Evolutionary conservation across 2,888 invertebrate genomes (phyloP), one percentile per base, ranked within the genome.

Genomic region (Pherbina coryleti): DNA sequence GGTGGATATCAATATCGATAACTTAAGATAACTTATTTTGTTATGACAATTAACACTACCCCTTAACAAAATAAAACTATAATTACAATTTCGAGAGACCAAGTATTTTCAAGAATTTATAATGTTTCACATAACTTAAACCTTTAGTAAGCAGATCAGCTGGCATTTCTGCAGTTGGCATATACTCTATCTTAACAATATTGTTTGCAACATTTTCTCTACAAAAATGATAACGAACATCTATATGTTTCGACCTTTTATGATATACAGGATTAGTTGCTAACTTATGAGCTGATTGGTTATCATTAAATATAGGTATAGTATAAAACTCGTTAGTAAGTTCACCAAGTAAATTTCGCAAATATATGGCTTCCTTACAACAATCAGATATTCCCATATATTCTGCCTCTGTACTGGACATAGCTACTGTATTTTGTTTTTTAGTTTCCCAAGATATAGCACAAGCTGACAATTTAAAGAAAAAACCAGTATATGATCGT

Each of bases 41-140:
- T 53, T 53, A 53, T 53, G n/a, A n/a, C n/a, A 53, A n/a, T 53
- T 53, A 53, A 53, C 53, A 53, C 53, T n/a, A 3, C 2, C 53
- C n/a, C 53, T 53, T 53, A 53, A 53, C 53, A 53, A 53, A n/a
- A 53, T n/a, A n/a, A 53, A 53, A 53, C n/a, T n/a, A n/a, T n/a
- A 53, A 53, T n/a, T 53, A n/a, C n/a, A n/a, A n/a, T n/a, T n/a
- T n/a, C n/a, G n/a, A n/a, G n/a, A n/a, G n/a, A n/a, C 53, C 53
- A 53, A n/a, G 53, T 53, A 3, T 53, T 3, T n/a, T 3, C 53
- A 53, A 14, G 17, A 53, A n/a, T n/a, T 53, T n/a, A 53, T 53
- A n/a, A n/a, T n/a, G 53, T n/a, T 53, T 53, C 7, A 53, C 53
- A 53, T 3, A 53, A 53, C 53, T n/a, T 53, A 53, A 53, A 7